These are phyloP conservation scores for Drosophila atripex DNA, from an alignment of 2,888 invertebrate species.

Conservation along the genomic window DNA sequence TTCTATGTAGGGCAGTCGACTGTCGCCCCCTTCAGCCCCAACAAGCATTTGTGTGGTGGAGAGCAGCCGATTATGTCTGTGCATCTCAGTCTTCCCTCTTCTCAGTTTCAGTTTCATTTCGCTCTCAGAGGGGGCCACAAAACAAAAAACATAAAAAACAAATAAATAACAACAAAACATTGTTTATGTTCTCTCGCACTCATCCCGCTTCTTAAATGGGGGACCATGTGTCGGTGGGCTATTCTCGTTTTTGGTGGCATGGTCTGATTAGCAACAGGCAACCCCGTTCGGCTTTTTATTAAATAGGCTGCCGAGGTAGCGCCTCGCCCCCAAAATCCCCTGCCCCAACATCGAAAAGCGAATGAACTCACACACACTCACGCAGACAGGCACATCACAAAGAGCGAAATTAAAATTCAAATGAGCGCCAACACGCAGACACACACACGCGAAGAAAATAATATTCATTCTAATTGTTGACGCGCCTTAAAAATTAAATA, in stretches of 20 bases:
- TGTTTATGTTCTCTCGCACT: slow-evolving; percentile 26
- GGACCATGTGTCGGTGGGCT: slow-evolving; percentile 35
- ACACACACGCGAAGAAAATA: slow-evolving; percentile 15
- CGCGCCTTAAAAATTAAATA: slow-evolving; percentile 21
- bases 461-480: slow-evolving; percentile 42
- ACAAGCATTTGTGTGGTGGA: slow-evolving; percentile 2
- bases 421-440: slow-evolving; percentile 26
- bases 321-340: neutral
- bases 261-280: slow-evolving; percentile 70
- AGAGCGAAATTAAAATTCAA: slow-evolving; percentile 30
- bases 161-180: slow-evolving; percentile 38
- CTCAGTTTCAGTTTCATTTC: slow-evolving; percentile 9
- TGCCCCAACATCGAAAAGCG: slow-evolving; percentile 39
- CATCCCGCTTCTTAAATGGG: slow-evolving; percentile 19
- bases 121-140: slow-evolving; percentile 30
- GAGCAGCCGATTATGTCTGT: slow-evolving; percentile 20
- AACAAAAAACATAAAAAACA: slow-evolving; percentile 41
- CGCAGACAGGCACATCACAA: neutral
- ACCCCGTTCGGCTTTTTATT: slow-evolving; percentile 37
- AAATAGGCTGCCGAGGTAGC: slow-evolving; percentile 17
- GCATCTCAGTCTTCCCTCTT: slow-evolving; percentile 8
- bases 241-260: slow-evolving; percentile 54
- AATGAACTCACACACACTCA: slow-evolving; percentile 58
- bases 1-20: slow-evolving; percentile 16
- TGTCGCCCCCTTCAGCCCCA: slow-evolving; percentile 11